Evolutionary conservation across 2,888 invertebrate genomes (phyloP), one percentile per base, ranked within the genome.

Genomic region (Rhingia rostrata): DNA sequence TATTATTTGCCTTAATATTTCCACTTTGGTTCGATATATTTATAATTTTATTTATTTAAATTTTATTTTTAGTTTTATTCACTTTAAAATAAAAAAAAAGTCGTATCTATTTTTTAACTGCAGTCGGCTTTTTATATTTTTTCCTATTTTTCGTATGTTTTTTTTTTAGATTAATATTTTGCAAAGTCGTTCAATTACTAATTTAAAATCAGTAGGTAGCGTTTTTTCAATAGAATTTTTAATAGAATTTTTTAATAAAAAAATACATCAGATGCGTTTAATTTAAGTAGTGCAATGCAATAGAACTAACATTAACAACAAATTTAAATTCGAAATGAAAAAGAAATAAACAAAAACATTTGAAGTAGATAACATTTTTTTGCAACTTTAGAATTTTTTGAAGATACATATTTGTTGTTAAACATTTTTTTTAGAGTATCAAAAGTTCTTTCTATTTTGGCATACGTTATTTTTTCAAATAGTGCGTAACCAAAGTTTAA

Each of bases 21-120:
- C 80, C 80, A 84, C 84, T 84, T 84, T 84, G 80, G 80, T 84
- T 84, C 12, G 14, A 22, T 61, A 39, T 12, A 12, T 51, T 54
- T 37, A 32, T 82, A 45, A 39, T 39, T n/a, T 41, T 49, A 37
- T 43, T 43, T 54, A 37, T 30, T 9, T 45, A 41, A 4, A 10
- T 69, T 49, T 32, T 54, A 35, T 33, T 4, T 14, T 54, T 39
- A 47, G 45, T 77, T 51, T n/a, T 58, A 2, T 60, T 66, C 66
- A 67, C 56, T 41, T 47, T 49, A 47, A 56, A 54, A 10, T 53
- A 32, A 43, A 70, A 22, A 49, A 39, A 33, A 32, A 33, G 14
- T 3, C n/a, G n/a, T 39, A n/a, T 41, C 9, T 66, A 47, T 51
- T 41, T 6, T 82, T 47, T 49, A 78, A 22, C 22, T 74, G 72